Conservation (phyloP, 2,113 vertebrate genomes). For the Dasyurus viverrinus region DNA sequence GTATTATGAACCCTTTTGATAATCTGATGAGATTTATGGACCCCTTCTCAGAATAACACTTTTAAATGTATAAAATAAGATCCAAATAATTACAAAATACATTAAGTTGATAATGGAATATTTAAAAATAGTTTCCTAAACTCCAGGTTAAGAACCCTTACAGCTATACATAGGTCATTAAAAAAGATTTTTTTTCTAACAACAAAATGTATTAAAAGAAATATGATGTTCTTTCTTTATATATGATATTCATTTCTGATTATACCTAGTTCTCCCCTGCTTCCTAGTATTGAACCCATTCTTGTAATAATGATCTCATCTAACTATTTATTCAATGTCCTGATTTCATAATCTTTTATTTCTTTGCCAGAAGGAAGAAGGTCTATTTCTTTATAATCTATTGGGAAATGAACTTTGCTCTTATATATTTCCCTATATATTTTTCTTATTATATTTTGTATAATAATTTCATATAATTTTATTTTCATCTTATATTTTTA, state of each 20-base stretch:
- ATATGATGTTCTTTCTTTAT: background rate
- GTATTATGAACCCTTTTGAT: background rate
- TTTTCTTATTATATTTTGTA: background rate
- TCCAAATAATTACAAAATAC: background rate
- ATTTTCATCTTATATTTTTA: background rate
- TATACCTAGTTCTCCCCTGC: background rate
- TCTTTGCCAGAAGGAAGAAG: background rate
- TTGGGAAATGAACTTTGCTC: background rate
- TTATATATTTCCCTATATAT: background rate
- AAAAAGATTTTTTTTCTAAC: background rate
- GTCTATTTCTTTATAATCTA: background rate
- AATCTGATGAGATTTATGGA: background rate
- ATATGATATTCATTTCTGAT: background rate
- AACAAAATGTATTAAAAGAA: background rate
- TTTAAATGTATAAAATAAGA: background rate
- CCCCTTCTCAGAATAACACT: background rate
- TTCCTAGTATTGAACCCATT: background rate
- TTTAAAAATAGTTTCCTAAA: background rate
- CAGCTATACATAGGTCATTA: background rate
- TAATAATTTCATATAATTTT: too few species aligned
- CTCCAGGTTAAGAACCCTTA: background rate
- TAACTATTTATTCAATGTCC: background rate
- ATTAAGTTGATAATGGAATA: background rate
- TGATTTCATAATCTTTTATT: background rate
- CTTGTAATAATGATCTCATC: background rate